Base-by-base conservation (phyloP, 1,140 invertebrate species). In the Penaeus indicus region DNA sequence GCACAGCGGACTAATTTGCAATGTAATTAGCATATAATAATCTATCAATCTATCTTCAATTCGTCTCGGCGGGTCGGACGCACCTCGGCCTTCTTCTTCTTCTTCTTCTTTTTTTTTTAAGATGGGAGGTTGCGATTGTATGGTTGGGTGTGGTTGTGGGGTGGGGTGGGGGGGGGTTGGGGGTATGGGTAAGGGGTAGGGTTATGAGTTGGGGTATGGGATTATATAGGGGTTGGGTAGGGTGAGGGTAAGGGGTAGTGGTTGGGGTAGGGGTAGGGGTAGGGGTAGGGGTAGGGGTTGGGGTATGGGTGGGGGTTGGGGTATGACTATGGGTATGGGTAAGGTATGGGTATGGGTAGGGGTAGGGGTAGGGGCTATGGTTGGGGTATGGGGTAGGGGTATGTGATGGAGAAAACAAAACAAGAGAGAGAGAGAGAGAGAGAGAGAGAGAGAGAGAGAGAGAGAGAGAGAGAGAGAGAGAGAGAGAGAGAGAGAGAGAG, bases 401-500 rank as follows among this genome's bases (percentile, higher is more conserved):
- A 3, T 25, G 54, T 54, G 27, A 64, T 1, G 25, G 54, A 82
- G 25, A 25, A 38, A 25, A 22, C 54, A 38, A 64, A 61, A 62
- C 13, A 38, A 67, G 32, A 64, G 61, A 83, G 81, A 38, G 32
- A 32, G 81, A 63, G 81, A 42, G 63, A 27, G 81, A 25, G 61
- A 42, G 27, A 25, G 7, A 8, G 8, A 25, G n/a, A 62, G 38
- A 60, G 38, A n/a, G 22, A n/a, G 80, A 60, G 80, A 25, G 54
- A n/a, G 80, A 62, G 80, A 62, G 42, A 27, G 27, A 64, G n/a
- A 83, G 81, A 64, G 62, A 64, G 81, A 83, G 81, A 64, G 60
- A 83, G 60, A 64, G 21, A 64, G 62, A 38, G 60, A 83, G 62
- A 62, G 27, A 64, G 60, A 32, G 27, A 83, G 81, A 62, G 60